Conservation (phyloP, 1,140 invertebrate genomes). For the Drosophila parvula region DNA sequence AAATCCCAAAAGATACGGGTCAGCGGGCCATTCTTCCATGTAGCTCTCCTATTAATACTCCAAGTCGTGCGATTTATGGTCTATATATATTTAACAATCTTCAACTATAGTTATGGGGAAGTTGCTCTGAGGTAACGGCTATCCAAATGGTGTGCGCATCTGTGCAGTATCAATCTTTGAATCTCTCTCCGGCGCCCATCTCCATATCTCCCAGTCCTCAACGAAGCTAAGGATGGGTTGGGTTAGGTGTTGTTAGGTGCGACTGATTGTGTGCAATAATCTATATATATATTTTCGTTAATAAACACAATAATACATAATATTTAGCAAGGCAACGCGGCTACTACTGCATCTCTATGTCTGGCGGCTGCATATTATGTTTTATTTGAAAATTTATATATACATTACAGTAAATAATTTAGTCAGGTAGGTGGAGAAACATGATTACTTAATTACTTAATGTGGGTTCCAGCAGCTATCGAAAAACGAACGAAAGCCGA, state of each 20-base stretch:
- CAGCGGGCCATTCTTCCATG: neutral
- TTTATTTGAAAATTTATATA: slow-evolving; percentile 75
- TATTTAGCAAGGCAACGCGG: slow-evolving; percentile 33
- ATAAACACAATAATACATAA: slow-evolving; percentile 55
- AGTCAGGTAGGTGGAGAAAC: slow-evolving; percentile 73
- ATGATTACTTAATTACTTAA: slow-evolving; percentile 45
- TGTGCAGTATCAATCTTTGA: slow-evolving; percentile 30
- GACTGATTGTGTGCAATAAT: slow-evolving; percentile 35
- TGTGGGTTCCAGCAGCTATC: slow-evolving; percentile 39
- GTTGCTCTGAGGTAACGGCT: neutral
- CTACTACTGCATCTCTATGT: slow-evolving; percentile 5
- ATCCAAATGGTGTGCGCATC: neutral
- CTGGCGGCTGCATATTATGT: slow-evolving; percentile 72
- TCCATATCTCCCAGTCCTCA: neutral
- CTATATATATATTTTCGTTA: slow-evolving; percentile 57
- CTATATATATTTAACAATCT: slow-evolving; percentile 37
- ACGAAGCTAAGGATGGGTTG: neutral
- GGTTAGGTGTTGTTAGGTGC: neutral
- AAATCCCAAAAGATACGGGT: slow-evolving; percentile 1
- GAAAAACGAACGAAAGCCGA: slow-evolving; percentile 35
- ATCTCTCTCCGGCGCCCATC: slow-evolving; percentile 30
- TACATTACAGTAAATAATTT: slow-evolving; percentile 76
- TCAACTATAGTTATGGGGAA: slow-evolving; percentile 25
- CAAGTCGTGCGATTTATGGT: slow-evolving; percentile 3
- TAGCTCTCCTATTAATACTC: slow-evolving; percentile 22